Conservation (phyloP, 2,113 vertebrate species). For the Albula goreensis region DNA sequence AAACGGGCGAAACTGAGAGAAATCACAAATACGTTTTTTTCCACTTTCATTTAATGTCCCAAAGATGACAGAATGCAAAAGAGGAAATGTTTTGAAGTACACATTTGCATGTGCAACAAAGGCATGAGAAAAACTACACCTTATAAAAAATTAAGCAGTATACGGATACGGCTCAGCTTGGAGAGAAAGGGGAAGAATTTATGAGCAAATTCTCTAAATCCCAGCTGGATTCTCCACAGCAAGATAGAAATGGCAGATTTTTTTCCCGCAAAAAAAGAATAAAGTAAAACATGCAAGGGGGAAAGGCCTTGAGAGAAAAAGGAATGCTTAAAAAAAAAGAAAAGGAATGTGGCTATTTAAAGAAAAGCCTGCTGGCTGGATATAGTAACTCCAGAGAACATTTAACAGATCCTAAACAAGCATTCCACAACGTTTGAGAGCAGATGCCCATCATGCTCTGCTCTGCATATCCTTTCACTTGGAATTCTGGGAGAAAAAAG, state of each 20-base stretch:
- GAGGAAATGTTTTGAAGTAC: background rate
- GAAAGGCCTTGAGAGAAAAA: background rate
- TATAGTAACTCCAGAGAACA: background rate
- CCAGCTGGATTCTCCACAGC: background rate
- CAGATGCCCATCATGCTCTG: background rate
- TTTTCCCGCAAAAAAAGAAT: background rate
- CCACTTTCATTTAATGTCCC: background rate
- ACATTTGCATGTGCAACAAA: background rate
- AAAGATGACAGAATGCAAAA: background rate
- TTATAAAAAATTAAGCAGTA: background rate
- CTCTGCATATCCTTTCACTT: background rate
- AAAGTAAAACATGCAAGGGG: background rate
- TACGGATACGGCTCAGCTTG: background rate
- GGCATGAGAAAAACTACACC: background rate
- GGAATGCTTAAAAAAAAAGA: background rate
- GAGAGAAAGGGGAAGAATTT: background rate
- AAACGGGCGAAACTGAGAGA: background rate
- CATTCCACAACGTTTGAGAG: background rate
- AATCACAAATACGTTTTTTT: background rate
- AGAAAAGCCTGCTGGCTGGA: background rate
- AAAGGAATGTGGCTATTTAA: background rate
- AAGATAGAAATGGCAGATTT: background rate
- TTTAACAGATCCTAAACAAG: background rate
- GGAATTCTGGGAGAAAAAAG: background rate
- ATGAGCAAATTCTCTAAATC: background rate